A percentile compares a stretch with the other conserved stretches of the same genome.
phyloP scores from a whole-genome alignment of 2,113 vertebrate genomes.

The Setophaga petechia region DNA sequence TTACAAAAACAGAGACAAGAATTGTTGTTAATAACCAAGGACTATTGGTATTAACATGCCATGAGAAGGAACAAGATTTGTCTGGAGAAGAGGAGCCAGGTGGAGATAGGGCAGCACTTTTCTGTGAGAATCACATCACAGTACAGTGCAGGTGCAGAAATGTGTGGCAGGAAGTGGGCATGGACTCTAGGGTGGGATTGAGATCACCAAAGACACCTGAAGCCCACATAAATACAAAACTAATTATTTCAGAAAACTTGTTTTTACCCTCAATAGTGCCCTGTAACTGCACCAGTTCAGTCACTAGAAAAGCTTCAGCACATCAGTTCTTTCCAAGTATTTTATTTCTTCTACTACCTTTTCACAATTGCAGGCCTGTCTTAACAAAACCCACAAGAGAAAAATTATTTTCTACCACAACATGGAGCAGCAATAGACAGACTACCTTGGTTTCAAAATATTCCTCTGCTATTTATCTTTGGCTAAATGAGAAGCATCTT shows the following conservation, averaged over 20 bases:
- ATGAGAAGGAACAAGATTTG: neutral
- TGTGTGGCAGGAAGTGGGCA: neutral
- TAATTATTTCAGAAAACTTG: neutral
- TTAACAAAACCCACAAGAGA: neutral
- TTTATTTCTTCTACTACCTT: neutral
- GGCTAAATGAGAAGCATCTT: conserved; percentile 14
- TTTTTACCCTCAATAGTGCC: neutral
- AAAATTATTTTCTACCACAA: neutral
- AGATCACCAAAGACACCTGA: neutral
- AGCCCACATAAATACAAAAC: neutral
- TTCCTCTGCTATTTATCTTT: neutral
- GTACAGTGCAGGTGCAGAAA: neutral
- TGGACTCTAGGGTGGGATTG: neutral
- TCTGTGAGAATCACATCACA: neutral
- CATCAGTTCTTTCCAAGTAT: neutral
- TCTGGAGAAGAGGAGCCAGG: neutral
- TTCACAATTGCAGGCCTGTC: neutral
- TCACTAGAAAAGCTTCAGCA: neutral
- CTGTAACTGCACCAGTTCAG: neutral
- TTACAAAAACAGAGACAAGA: neutral
- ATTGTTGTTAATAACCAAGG: neutral
- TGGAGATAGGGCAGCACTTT: neutral
- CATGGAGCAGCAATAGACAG: neutral
- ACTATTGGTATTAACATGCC: neutral
- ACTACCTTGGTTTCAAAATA: neutral